Percentiles rank a stretch among this genome's conserved stretches.
phyloP scores from a whole-genome alignment of 2,113 vertebrate genomes.

The Seriola rivoliana region DNA sequence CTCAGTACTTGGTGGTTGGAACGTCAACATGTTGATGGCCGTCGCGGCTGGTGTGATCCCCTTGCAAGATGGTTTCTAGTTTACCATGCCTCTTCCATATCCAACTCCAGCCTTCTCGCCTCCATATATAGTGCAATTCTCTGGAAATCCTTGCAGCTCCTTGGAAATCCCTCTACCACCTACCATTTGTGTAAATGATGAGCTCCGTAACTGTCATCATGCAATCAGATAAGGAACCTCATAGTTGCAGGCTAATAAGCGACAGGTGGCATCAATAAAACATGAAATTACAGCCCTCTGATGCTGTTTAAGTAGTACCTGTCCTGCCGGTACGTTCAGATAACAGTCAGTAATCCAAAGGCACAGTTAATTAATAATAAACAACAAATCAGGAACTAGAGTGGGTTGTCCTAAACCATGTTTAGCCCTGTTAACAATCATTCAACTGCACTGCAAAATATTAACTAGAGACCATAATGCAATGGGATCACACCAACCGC shows the following conservation, averaged over 20 bases:
- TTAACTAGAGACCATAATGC: no score
- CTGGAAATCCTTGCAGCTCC: constrained; percentile 20
- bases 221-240: constrained; percentile 7
- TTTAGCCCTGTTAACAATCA: constrained; percentile 4
- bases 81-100: constrained; percentile 19
- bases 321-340: neutral
- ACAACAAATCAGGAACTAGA: neutral
- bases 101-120: neutral
- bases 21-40: no score
- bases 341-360: neutral
- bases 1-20: no score
- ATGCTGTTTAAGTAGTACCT: constrained; percentile 9
- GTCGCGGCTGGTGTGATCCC: no score
- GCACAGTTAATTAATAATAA: neutral
- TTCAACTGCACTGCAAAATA: neutral
- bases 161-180: constrained; percentile 4
- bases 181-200: constrained; percentile 5
- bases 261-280: constrained; percentile 23
- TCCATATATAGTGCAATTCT: constrained; percentile 24
- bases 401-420: neutral
- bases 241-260: neutral
- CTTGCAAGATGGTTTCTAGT: neutral
- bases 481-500: no score
- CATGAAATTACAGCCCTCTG: constrained; percentile 14
- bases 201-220: constrained; percentile 25